Percentiles rank a stretch among this genome's conserved stretches.
These are phyloP conservation scores for Uloborus plumipes DNA, from an alignment of 2,888 invertebrate species.

Conservation along the genomic window DNA sequence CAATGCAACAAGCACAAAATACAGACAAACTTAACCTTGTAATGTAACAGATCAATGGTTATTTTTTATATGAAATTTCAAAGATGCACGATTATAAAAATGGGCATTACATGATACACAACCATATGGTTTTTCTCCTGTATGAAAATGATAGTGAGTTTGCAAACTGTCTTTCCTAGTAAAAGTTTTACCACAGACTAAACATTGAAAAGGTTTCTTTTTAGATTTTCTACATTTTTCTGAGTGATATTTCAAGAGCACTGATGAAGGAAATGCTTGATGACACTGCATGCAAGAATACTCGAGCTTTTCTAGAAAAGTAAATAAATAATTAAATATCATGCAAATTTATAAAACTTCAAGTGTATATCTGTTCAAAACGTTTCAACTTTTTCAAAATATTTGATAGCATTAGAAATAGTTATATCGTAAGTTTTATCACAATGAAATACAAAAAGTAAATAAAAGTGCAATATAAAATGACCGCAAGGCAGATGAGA, in stretches of 20 bases:
- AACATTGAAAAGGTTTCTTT: slow-evolving; percentile 3
- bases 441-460: no score
- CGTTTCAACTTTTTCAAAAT: no score
- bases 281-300: neutral
- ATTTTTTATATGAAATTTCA: slow-evolving; percentile 20
- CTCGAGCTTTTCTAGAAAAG: neutral
- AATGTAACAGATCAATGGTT: neutral
- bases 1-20: neutral
- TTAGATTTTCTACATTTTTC: no score
- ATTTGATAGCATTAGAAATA: no score
- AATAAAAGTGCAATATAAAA: no score
- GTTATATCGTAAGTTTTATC: no score
- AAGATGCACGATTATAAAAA: slow-evolving; percentile 22
- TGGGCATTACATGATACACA: slow-evolving; percentile 6
- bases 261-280: neutral
- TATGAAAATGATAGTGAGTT: slow-evolving; percentile 30
- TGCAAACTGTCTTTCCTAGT: slow-evolving; percentile 34
- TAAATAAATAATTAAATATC: neutral
- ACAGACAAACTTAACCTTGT: neutral
- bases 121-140: slow-evolving; percentile 25
- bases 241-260: neutral
- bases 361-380: no score
- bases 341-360: no score
- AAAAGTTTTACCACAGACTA: slow-evolving; percentile 25
- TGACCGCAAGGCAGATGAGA: no score